Percentiles rank a stretch among this genome's conserved stretches.
Conservation (phyloP, 2,113 vertebrate species). For the Centropristis striata region DNA sequence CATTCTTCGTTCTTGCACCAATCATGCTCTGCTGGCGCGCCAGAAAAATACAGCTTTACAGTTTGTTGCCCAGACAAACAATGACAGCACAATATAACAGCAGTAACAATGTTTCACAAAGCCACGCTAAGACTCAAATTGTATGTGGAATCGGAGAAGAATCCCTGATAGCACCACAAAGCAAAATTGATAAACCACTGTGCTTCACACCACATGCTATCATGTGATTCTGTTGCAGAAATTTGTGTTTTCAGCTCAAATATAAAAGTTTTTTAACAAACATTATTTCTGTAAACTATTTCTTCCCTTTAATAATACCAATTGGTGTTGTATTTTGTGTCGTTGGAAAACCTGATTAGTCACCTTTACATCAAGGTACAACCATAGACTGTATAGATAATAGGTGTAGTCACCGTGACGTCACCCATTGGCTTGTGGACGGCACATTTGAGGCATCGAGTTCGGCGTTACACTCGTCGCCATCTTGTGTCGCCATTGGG, state of each 20-base stretch:
- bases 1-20: slow-evolving; percentile 23
- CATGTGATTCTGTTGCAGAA: slow-evolving; percentile 1
- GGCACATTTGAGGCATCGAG: no score
- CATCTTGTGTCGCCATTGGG: no score
- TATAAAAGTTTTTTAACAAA: no score
- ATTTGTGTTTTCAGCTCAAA: slow-evolving; percentile 21
- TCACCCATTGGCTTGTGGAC: no score
- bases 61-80: slow-evolving; percentile 52
- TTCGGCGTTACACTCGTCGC: no score
- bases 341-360: no score
- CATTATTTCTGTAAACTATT: no score
- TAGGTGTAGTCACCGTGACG: no score
- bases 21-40: slow-evolving; percentile 18
- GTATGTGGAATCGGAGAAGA: slow-evolving; percentile 8
- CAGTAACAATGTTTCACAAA: slow-evolving; percentile 49
- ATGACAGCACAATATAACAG: slow-evolving; percentile 35
- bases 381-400: no score
- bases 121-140: slow-evolving; percentile 19
- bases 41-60: slow-evolving; percentile 43
- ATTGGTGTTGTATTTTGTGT: no score
- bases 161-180: slow-evolving; percentile 2
- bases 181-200: slow-evolving; percentile 34
- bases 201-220: not conserved
- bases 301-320: no score
- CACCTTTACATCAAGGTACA: no score